Evolutionary conservation across 2,797 vertebrate species (phyloP).

Genomic region (Crax fasciolata): DNA sequence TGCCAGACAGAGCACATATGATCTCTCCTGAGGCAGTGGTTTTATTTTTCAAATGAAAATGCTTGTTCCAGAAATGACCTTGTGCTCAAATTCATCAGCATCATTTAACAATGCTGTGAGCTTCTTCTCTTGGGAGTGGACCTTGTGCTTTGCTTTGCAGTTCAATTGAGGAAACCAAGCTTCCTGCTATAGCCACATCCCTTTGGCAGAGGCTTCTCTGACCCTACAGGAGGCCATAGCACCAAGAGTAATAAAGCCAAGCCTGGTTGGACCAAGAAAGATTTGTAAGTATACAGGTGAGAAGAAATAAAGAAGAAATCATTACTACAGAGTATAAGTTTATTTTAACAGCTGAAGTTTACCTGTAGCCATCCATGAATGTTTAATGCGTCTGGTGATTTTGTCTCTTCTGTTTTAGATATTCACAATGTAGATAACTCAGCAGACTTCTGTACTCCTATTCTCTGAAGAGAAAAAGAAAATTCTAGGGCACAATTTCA

Average conservation of each 20-base stretch:
- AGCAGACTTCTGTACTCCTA: background rate
- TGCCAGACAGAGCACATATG: background rate
- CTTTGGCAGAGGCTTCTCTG: background rate
- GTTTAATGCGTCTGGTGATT: background rate
- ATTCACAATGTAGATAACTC: background rate
- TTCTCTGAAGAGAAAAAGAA: background rate
- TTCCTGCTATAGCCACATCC: background rate
- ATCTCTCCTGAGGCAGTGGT: background rate
- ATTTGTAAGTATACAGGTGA: background rate
- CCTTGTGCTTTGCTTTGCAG: background rate
- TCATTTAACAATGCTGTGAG: background rate
- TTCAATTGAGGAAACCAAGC: background rate
- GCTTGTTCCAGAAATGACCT: background rate
- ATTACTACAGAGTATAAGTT: fast-evolving
- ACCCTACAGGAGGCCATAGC: background rate
- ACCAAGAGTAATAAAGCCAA: background rate
- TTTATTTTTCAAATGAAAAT: background rate
- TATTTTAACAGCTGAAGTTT: background rate
- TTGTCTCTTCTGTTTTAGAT: background rate
- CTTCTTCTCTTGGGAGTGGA: background rate
- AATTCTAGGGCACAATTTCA: background rate
- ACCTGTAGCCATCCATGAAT: background rate
- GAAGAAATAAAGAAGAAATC: background rate
- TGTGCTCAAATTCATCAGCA: background rate
- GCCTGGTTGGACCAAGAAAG: background rate